A percentile compares a stretch with the other conserved stretches of the same genome.
phyloP scores from a whole-genome alignment of 2,113 vertebrate species.

The Tringa solitaria region DNA sequence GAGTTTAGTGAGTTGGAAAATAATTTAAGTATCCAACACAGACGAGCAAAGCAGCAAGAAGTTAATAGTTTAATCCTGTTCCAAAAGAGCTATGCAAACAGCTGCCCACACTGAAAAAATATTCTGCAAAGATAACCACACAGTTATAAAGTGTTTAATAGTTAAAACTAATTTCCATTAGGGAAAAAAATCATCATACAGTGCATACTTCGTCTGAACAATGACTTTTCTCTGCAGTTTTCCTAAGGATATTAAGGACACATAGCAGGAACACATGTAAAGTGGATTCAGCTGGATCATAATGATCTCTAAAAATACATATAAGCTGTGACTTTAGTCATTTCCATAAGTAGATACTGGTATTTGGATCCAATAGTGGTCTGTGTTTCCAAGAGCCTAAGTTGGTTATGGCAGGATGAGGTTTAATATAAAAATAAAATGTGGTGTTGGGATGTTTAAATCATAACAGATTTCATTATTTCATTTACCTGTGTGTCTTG shows the following conservation, averaged over 20 bases:
- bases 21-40: not conserved
- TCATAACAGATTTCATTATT: not conserved
- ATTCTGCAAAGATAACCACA: not conserved
- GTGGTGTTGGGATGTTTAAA: not conserved
- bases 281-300: not conserved
- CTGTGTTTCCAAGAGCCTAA: not conserved
- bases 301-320: slow-evolving; percentile 26
- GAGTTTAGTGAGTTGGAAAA: not conserved
- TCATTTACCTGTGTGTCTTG: not conserved
- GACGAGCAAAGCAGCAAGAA: not conserved
- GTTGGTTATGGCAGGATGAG: not conserved
- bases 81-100: not conserved
- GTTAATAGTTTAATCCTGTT: not conserved
- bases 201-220: not conserved
- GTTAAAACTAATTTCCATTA: not conserved
- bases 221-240: not conserved
- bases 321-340: not conserved
- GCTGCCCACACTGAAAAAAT: not conserved
- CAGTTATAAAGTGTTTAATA: not conserved
- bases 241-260: not conserved
- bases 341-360: slow-evolving; percentile 21
- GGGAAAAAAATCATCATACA: not conserved
- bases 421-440: slow-evolving; percentile 19
- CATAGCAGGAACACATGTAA: not conserved
- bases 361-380: not conserved